Conservation (phyloP, 2,888 invertebrate species). For the Netelia melanura region DNA sequence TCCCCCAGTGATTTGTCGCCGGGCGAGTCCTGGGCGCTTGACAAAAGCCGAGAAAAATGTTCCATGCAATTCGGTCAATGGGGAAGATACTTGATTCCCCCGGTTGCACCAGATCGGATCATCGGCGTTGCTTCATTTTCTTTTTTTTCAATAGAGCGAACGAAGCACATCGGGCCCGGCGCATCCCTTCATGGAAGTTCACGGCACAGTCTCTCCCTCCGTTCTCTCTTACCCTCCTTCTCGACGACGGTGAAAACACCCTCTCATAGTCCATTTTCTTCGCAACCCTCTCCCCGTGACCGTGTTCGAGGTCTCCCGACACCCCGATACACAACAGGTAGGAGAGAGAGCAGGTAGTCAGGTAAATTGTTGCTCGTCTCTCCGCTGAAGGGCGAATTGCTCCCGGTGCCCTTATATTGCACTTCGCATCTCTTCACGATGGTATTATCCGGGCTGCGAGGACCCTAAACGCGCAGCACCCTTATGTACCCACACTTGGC, state of each 20-base stretch:
- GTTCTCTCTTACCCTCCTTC: slow-evolving; percentile 5
- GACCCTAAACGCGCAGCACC: slow-evolving; percentile 57
- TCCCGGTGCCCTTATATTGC: slow-evolving; percentile 68
- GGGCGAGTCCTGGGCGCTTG: slow-evolving; percentile 4
- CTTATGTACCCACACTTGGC: slow-evolving; percentile 67
- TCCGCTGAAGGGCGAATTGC: slow-evolving; percentile 42
- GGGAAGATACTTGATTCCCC: slow-evolving; percentile 81
- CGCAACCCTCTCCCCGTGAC: slow-evolving; percentile 37
- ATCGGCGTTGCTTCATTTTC: slow-evolving; percentile 73
- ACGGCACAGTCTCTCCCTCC: neutral
- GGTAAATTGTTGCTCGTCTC: slow-evolving; percentile 68
- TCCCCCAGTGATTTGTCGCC: slow-evolving; percentile 12
- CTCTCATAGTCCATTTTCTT: slow-evolving; percentile 26
- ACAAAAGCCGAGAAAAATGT: slow-evolving; percentile 38
- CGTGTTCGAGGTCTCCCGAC: slow-evolving; percentile 64
- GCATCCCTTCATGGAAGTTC: slow-evolving; percentile 31
- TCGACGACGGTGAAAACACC: slow-evolving; percentile 30
- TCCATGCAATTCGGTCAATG: slow-evolving; percentile 72
- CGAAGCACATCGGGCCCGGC: slow-evolving; percentile 2
- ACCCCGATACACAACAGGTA: slow-evolving; percentile 79
- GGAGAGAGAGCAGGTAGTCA: slow-evolving; percentile 80
- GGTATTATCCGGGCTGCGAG: slow-evolving; percentile 38
- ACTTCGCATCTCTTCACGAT: slow-evolving; percentile 65
- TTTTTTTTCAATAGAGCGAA: slow-evolving; percentile 6
- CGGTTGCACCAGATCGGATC: slow-evolving; percentile 77